These are phyloP conservation scores for Drosophila burlai DNA, from an alignment of 1,140 invertebrate species.

Conservation along the genomic window DNA sequence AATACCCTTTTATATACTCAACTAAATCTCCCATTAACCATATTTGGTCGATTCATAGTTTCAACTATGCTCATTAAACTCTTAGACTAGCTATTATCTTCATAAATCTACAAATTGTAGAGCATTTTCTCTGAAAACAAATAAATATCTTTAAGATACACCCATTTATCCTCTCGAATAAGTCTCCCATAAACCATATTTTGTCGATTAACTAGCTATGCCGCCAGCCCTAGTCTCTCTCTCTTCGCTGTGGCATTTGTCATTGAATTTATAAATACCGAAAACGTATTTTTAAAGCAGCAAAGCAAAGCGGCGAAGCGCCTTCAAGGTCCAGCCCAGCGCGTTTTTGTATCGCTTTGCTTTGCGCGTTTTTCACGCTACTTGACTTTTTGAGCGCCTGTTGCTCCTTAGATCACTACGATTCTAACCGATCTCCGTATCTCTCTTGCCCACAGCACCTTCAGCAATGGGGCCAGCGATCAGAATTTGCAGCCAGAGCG, in stretches of 20 bases:
- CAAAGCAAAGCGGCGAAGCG: constrained; percentile 18
- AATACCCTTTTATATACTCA: no score
- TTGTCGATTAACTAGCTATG: neutral
- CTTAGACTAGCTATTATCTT: no score
- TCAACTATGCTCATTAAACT: no score
- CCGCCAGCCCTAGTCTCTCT: constrained; percentile 14
- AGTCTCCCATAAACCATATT: neutral
- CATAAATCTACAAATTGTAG: neutral
- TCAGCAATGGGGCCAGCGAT: constrained; percentile 82
- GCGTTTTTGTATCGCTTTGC: constrained; percentile 27
- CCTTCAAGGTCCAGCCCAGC: constrained; percentile 50
- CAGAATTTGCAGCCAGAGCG: constrained; percentile 73
- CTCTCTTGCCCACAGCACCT: constrained; percentile 62
- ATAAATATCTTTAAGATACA: neutral
- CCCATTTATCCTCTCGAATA: neutral
- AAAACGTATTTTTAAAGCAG: constrained; percentile 38
- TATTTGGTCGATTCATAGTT: no score
- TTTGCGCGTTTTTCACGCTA: constrained; percentile 38
- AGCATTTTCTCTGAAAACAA: neutral
- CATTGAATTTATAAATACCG: constrained; percentile 65
- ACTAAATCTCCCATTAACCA: no score
- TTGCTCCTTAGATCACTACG: constrained; percentile 61
- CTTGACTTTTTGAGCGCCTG: constrained; percentile 67
- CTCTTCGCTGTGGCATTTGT: constrained; percentile 24
- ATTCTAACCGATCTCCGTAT: constrained; percentile 46